phyloP scores from a whole-genome alignment of 2,797 vertebrate species.

The Xyrichtys novacula region DNA sequence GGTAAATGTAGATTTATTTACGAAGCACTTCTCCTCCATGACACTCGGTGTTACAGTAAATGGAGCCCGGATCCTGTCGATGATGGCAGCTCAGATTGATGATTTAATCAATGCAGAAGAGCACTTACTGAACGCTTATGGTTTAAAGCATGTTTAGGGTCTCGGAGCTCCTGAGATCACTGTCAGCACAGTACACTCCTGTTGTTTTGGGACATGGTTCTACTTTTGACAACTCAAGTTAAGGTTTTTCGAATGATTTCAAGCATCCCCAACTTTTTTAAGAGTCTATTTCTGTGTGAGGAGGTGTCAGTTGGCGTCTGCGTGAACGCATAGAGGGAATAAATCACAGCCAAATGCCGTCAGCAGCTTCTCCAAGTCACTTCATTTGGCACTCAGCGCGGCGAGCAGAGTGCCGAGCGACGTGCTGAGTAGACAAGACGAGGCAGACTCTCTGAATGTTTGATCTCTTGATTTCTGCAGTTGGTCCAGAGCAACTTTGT shows the following conservation, averaged over 20 bases:
- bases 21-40: constrained; percentile 32
- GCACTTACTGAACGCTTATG: constrained; percentile 57
- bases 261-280: constrained; percentile 24
- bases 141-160: constrained; percentile 45
- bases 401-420: constrained; percentile 24
- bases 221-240: constrained; percentile 16
- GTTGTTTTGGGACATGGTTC: background rate
- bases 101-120: constrained; percentile 69
- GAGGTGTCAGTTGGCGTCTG: constrained; percentile 68
- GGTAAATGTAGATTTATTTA: constrained; percentile 82
- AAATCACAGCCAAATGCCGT: constrained; percentile 49
- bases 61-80: constrained; percentile 35
- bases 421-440: constrained; percentile 57
- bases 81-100: constrained; percentile 49
- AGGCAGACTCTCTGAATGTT: constrained; percentile 49
- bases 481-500: constrained; percentile 96
- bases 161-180: constrained; percentile 17
- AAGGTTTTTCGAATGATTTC: constrained; percentile 18
- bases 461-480: constrained; percentile 81
- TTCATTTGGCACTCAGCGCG: constrained; percentile 34
- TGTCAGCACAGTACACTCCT: background rate
- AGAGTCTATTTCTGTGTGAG: constrained; percentile 36
- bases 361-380: constrained; percentile 69
- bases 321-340: constrained; percentile 42
- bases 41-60: constrained; percentile 46